phyloP scores from a whole-genome alignment of 2,113 vertebrate genomes.

The Epinephelus lanceolatus region DNA sequence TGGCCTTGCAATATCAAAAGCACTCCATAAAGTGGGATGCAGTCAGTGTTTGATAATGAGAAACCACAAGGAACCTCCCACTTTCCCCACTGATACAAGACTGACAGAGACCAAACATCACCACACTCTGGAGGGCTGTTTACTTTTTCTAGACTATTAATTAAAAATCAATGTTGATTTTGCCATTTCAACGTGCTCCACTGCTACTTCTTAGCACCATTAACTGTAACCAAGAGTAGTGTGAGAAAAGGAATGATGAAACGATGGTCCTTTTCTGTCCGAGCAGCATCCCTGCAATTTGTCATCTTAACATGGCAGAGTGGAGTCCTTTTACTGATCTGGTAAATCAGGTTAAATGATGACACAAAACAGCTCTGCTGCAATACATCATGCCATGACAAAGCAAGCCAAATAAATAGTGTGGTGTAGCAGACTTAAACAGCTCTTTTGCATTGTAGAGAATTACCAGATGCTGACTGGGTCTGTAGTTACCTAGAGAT shows the following conservation, averaged over 20 bases:
- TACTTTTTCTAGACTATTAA: slow-evolving; percentile 11
- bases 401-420: slow-evolving; percentile 32
- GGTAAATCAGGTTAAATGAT: slow-evolving; percentile 65
- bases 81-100: slow-evolving; percentile 5
- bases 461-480: neutral
- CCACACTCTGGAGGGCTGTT: neutral
- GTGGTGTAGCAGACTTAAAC: neutral
- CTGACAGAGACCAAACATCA: slow-evolving; percentile 23
- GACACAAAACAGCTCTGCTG: slow-evolving; percentile 52
- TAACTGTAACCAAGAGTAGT: slow-evolving; percentile 5
- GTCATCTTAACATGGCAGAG: slow-evolving; percentile 59
- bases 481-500: neutral
- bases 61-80: slow-evolving; percentile 6
- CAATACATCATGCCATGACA: slow-evolving; percentile 55
- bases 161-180: slow-evolving; percentile 23
- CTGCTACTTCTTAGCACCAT: neutral
- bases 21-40: slow-evolving; percentile 1
- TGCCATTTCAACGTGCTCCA: slow-evolving; percentile 12
- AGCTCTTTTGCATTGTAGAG: neutral
- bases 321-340: slow-evolving; percentile 41
- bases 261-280: slow-evolving; percentile 32
- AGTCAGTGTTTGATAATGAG: slow-evolving; percentile 34
- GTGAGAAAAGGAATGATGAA: slow-evolving; percentile 38
- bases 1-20: slow-evolving; percentile 50
- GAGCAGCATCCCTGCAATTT: slow-evolving; percentile 26